Conservation (phyloP, 23 tunicate genomes). For the Phallusia fumigata region DNA sequence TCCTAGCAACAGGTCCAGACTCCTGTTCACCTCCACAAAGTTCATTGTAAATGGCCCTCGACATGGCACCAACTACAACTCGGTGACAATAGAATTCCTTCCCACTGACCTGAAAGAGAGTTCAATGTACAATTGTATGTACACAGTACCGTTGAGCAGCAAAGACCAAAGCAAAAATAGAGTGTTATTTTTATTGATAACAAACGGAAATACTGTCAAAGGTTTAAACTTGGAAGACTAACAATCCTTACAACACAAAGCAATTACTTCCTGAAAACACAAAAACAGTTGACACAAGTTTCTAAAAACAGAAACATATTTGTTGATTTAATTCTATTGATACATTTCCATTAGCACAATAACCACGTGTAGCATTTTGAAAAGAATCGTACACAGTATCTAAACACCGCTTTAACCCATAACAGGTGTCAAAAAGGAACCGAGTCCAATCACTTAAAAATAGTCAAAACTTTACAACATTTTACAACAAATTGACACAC, state of each 20-base stretch:
- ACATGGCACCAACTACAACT: conserved; percentile 60
- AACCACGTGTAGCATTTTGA: neutral
- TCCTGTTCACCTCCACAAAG: conserved; percentile 57
- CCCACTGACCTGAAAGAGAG: conserved; percentile 64
- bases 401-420: too few relatives aligned
- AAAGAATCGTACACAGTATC: neutral
- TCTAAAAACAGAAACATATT: neutral
- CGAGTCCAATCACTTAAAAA: too few relatives aligned
- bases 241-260: too few relatives aligned
- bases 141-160: neutral
- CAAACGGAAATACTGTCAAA: too few relatives aligned
- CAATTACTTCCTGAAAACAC: too few relatives aligned
- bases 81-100: conserved; percentile 70
- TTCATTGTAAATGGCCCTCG: conserved; percentile 55
- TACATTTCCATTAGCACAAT: neutral
- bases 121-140: neutral
- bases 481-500: conserved; percentile 8
- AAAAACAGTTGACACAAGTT: conserved; percentile 2
- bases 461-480: too few relatives aligned
- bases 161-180: neutral
- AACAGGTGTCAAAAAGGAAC: too few relatives aligned
- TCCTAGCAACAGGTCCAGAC: conserved; percentile 48
- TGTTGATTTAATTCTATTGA: neutral
- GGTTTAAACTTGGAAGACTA: too few relatives aligned
- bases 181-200: neutral